A percentile compares a stretch with the other conserved stretches of the same genome.
Conservation (phyloP, 2,113 vertebrate genomes). For the Circaetus gallicus region DNA sequence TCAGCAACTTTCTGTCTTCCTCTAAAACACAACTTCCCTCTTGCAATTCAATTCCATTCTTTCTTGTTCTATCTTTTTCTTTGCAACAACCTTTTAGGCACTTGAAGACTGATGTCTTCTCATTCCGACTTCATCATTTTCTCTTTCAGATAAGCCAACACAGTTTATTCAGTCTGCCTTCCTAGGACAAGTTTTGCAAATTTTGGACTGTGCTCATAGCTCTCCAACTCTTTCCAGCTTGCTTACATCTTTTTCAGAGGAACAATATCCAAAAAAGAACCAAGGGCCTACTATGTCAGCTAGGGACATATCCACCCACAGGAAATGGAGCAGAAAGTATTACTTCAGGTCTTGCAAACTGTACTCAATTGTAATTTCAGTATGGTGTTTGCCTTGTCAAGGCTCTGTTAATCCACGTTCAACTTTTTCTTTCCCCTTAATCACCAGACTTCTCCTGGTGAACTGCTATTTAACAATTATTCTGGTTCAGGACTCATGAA, state of each 20-base stretch:
- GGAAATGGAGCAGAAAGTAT: not conserved
- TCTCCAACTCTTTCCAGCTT: not conserved
- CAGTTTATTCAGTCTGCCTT: not conserved
- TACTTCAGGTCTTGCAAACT: not conserved
- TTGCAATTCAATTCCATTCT: not conserved
- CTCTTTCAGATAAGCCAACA: not conserved
- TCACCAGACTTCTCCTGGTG: not conserved
- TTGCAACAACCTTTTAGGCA: not conserved
- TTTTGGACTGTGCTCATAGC: not conserved
- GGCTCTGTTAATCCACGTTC: not conserved
- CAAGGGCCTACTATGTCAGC: not conserved
- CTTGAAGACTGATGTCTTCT: not conserved
- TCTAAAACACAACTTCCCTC: not conserved
- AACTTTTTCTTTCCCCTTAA: not conserved
- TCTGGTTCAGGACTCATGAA: not conserved
- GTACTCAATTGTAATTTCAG: not conserved
- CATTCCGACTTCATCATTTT: not conserved
- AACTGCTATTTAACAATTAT: not conserved
- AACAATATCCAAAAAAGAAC: not conserved
- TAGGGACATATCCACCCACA: not conserved
- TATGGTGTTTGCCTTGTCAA: not conserved
- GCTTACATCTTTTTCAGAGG: not conserved
- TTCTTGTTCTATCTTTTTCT: not conserved
- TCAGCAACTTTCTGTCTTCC: not conserved
- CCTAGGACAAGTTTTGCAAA: not conserved